Base-by-base conservation (phyloP, 2,797 vertebrate genomes). In the Tenualosa ilisha region DNA sequence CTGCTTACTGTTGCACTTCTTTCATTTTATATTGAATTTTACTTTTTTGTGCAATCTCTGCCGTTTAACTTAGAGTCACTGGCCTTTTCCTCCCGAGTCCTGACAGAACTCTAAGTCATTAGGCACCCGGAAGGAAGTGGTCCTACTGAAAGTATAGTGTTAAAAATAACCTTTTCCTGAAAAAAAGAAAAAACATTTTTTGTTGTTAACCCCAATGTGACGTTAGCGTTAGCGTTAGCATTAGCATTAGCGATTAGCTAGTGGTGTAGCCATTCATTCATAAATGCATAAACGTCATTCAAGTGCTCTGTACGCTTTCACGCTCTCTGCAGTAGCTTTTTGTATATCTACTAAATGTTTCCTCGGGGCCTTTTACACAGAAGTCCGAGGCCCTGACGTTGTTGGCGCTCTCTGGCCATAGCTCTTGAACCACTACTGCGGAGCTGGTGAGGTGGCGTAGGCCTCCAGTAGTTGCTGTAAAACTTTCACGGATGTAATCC, bases 181-280 rank as follows among this genome's bases (percentile, higher is more conserved):
- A 51, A 51, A 51, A 46, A 51, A 51, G 11, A 79, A 6, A 22
- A 17, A 79, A 40, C 72, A 79, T 91, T 90, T 89, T 90, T 92
- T 92, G 92, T 92, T 85, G 85, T 0, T 54, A 86, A 92, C 94
- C 22, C 5, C 84, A 87, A 91, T 93, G 68, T 84, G 87, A 85
- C 49, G 50, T 79, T 79, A 79, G 72, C 50, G 1, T 51, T 51
- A 51, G 11, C 50, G 22, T 75, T 63, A 75, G 68, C 68, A 40
- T 75, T 75, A 51, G 50, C 50, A 22, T 75, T 63, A 79, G 72
- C 72, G 46, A 46, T 79, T 79, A 79, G 72, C 72, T 79, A 43
- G 72, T 79, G 72, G 72, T 79, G 72, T 46, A 40, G 43, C 72
- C 40, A 79, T 46, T 79, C 72, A 43, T 46, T 22, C 72, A 43